Evolutionary conservation across 2,797 vertebrate species (phyloP), one percentile per base, ranked within the genome.

Genomic region (Bryconaethiops microstoma): DNA sequence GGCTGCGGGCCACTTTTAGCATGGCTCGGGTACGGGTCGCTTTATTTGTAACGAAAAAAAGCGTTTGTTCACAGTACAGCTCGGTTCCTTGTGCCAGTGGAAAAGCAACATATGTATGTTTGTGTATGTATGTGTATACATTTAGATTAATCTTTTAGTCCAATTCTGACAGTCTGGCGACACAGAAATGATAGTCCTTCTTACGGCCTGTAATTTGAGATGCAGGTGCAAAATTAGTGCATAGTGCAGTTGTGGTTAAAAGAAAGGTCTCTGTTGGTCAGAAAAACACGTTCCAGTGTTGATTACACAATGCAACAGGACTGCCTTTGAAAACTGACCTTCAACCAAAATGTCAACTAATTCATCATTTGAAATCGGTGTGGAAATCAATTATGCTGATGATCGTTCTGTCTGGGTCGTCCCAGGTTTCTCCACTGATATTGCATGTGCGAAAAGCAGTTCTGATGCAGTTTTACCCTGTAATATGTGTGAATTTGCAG

Each of bases 111-210:
- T 29, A 29, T 29, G 29, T 29, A 29, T 29, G 29, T 29, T 29
- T 29, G 29, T 29, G 29, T 29, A 1, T 17, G 14, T 23, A 0
- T 21, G 63, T 63, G 69, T 57, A 74, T 9, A 55, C 67, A 63
- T 80, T 77, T 82, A 13, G 54, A 65, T 69, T 23, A 63, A 63
- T 55, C 7, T 0, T 45, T 54, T 73, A 82, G 74, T 82, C 75
- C 50, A 52, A 12, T 13, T 14, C 2, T 52, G 50, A 52, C 45
- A 1, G 29, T 29, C 29, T 29, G 1, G 29, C 29, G 3, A 29
- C 29, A 29, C 29, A 29, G 6, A 54, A 21, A n/a, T 21, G 4
- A 19, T n/a, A n/a, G n/a, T 17, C n/a, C n/a, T 57, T 17, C 1
- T 8, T 4, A 7, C 19, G 12, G 7, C 17, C 55, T 21, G n/a